A percentile compares a stretch with the other conserved stretches of the same genome.
Evolutionary conservation across 2,888 invertebrate genomes (phyloP).

Genomic region (Eledona agricola): DNA sequence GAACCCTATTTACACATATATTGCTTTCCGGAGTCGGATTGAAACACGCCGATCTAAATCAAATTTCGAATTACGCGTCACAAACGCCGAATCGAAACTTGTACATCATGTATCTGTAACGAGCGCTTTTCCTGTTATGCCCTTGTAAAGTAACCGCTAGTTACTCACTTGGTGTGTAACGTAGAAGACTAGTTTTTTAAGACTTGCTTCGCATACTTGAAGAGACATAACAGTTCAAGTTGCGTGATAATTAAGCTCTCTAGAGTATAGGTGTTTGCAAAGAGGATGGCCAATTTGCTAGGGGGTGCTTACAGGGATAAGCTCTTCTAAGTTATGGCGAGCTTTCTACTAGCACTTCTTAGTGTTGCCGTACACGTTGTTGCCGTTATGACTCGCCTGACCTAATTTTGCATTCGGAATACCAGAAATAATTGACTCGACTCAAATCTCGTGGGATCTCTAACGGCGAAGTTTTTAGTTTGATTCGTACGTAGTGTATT

Average conservation of each 20-base stretch:
- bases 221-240: constrained; percentile 19
- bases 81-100: no score
- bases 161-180: no score
- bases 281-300: constrained; percentile 34
- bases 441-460: constrained; percentile 9
- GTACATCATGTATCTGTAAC: no score
- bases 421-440: constrained; percentile 23
- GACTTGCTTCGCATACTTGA: no score
- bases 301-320: constrained; percentile 26
- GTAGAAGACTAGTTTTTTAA: no score
- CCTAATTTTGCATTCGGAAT: constrained; percentile 26
- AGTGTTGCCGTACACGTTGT: constrained; percentile 20
- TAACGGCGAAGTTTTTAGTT: no score
- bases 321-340: constrained; percentile 30
- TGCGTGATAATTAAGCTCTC: constrained; percentile 34
- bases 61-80: constrained; percentile 1
- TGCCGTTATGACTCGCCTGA: constrained; percentile 17
- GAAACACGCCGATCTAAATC: constrained; percentile 4
- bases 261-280: constrained; percentile 28
- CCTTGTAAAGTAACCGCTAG: no score
- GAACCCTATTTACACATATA: constrained; percentile 24
- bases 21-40: constrained; percentile 18
- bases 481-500: no score
- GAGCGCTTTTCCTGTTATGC: no score
- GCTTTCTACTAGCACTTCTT: constrained; percentile 20